Conservation (phyloP, 1,140 invertebrate genomes). For the Hyphantria cunea region DNA sequence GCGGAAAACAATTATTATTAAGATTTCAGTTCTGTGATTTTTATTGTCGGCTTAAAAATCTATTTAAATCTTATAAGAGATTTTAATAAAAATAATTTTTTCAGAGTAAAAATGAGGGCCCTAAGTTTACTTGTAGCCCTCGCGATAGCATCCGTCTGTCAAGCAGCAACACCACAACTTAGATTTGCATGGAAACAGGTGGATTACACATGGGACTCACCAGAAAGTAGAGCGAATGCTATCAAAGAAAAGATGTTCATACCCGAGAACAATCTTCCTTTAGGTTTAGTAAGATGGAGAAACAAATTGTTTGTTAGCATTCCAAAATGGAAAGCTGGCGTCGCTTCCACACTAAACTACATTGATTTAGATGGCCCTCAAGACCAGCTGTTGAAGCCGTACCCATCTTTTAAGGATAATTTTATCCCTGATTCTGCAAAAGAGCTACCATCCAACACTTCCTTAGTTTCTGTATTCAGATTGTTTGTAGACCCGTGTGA, state of each 20-base stretch:
- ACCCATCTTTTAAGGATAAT: conserved; percentile 86
- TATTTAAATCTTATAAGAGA: no score
- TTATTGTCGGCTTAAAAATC: no score
- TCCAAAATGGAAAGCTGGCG: conserved; percentile 89
- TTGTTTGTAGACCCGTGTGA: conserved; percentile 86
- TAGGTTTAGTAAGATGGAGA: conserved; percentile 88
- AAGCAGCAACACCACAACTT: conserved; percentile 84
- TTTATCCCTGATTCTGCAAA: conserved; percentile 77
- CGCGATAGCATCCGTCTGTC: conserved; percentile 46
- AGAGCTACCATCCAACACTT: conserved; percentile 78
- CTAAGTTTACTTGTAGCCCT: conserved; percentile 54
- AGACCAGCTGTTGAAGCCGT: conserved; percentile 85
- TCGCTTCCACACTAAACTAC: conserved; percentile 88
- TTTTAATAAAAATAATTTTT: conserved; percentile 39
- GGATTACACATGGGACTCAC: conserved; percentile 86
- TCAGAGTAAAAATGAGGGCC: conserved; percentile 62
- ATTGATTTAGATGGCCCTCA: conserved; percentile 82
- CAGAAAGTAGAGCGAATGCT: conserved; percentile 83
- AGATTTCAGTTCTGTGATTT: no score
- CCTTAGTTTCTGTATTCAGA: conserved; percentile 86
- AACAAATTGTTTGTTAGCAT: conserved; percentile 90
- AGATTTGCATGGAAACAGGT: conserved; percentile 87
- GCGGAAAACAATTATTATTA: background rate
- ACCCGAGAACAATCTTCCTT: conserved; percentile 87
- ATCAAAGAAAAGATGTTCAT: conserved; percentile 84